phyloP scores from a whole-genome alignment of 1,140 invertebrate species.

The Cecropterus lyciades region DNA sequence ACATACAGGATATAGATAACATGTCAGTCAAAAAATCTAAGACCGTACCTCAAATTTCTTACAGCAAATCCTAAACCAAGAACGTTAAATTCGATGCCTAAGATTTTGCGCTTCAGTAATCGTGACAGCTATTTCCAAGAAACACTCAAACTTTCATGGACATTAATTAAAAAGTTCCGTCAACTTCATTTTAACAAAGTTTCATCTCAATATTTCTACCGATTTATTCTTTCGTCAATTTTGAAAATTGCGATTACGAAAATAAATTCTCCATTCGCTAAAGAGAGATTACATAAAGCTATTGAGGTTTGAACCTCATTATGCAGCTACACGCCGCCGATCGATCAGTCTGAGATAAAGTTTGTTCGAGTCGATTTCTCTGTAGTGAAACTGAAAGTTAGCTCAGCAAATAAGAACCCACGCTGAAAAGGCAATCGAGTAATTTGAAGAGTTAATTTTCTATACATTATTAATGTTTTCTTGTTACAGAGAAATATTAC shows the following conservation, averaged over 20 bases:
- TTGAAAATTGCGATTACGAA: background rate
- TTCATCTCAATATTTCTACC: too few species aligned
- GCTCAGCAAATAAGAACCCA: background rate
- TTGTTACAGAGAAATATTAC: background rate
- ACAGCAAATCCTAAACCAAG: too few species aligned
- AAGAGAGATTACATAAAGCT: background rate
- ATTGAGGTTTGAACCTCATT: conserved; percentile 14
- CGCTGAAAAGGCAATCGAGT: conserved; percentile 6
- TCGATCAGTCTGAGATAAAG: conserved; percentile 17
- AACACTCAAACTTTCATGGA: conserved; percentile 1
- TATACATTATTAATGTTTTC: background rate
- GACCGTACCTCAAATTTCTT: too few species aligned
- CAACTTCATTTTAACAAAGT: background rate
- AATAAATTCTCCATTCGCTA: background rate
- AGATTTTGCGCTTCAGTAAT: conserved; percentile 1
- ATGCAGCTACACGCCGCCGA: conserved; percentile 9
- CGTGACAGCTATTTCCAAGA: conserved; percentile 6
- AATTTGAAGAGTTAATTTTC: background rate
- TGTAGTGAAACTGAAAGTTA: background rate
- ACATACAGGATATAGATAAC: too few species aligned
- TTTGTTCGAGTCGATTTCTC: conserved; percentile 2
- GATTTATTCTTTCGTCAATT: background rate
- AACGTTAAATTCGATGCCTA: conserved; percentile 7
- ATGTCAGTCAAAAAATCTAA: too few species aligned
- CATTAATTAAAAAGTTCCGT: conserved; percentile 8